Base-by-base conservation (phyloP, 2,113 vertebrate species). In the Suncus etruscus region DNA sequence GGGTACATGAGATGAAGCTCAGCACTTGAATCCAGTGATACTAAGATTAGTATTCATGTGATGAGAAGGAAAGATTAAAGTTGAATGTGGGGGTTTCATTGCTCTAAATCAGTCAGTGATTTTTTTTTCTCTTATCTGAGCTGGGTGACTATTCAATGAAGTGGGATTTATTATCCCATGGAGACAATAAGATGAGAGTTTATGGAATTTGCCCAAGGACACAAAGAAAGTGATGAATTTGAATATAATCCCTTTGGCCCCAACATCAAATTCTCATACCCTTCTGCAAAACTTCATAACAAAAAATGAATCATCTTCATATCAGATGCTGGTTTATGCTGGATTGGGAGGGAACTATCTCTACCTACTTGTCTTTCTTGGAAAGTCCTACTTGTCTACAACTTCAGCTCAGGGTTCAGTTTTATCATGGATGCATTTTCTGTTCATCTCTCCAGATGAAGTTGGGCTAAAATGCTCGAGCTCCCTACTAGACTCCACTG, bases 271-370 rank as follows among this genome's bases (percentile, higher is more conserved):
- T 68, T 91, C 20, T 61, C 18, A 73, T 29, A 50, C 5, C 15
- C 15, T 22, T 61, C 9, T 25, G 18, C 39, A 86, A 82, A 93
- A 78, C 9, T 73, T 78, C 81, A 51, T 31, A 66, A 69, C 14
- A 32, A 39, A 88, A 86, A 84, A 91, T 51, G 27, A 47, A 65
- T n/a, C n/a, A 50, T 22, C n/a, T 89, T 86, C 61, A 18, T 25
- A 24, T 69, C 9, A 18, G 51, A n/a, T 24, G 47, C 68, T 73
- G 66, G 27, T 29, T 39, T n/a, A 68, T 61, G 69, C 73, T 78
- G 50, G 74, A 51, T 27, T 47, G 51, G 22, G 39, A 27, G 20
- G 8, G 27, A 69, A 25, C 69, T 61, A 31, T 27, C 32, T 58
- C 54, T 74, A 66, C 20, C 39, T 74, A n/a, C 58, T 78, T 73